These are phyloP conservation scores for Amorpha juglandis DNA, from an alignment of 2,888 invertebrate genomes.

Conservation along the genomic window DNA sequence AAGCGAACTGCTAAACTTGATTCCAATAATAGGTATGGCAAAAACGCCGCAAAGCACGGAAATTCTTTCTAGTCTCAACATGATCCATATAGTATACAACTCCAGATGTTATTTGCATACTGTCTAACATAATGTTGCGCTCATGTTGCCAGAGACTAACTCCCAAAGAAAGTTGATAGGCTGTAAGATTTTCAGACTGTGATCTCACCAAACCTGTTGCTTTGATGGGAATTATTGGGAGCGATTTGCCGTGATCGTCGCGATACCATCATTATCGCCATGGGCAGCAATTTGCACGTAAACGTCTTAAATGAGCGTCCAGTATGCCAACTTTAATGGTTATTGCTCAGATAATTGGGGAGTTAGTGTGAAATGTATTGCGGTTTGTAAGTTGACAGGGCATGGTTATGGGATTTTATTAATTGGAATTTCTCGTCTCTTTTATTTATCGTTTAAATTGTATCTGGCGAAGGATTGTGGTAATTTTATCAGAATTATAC, in stretches of 20 bases:
- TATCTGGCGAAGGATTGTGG: neutral
- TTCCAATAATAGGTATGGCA: too few species aligned
- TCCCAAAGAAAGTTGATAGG: too few species aligned
- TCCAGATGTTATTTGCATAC: too few species aligned
- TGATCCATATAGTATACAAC: too few species aligned
- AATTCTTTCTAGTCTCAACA: too few species aligned
- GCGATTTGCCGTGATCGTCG: slow-evolving; percentile 36
- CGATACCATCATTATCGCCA: slow-evolving; percentile 63
- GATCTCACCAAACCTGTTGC: slow-evolving; percentile 21
- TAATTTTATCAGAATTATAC: neutral
- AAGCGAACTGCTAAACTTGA: too few species aligned
- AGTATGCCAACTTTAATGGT: slow-evolving; percentile 15
- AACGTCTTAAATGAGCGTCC: slow-evolving; percentile 53
- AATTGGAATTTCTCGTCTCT: neutral
- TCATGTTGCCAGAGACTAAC: too few species aligned
- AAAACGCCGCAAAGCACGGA: too few species aligned
- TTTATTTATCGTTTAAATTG: neutral
- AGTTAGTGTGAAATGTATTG: slow-evolving; percentile 12
- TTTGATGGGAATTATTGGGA: slow-evolving; percentile 21
- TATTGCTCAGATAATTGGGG: slow-evolving; percentile 14
- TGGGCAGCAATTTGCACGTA: slow-evolving; percentile 59
- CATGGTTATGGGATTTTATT: neutral
- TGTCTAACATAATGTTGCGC: too few species aligned
- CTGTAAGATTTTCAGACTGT: neutral
- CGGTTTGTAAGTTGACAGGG: slow-evolving; percentile 13